Percentiles rank a stretch among this genome's conserved stretches.
phyloP scores from a whole-genome alignment of 1,140 invertebrate species.

The Papilio polytes region DNA sequence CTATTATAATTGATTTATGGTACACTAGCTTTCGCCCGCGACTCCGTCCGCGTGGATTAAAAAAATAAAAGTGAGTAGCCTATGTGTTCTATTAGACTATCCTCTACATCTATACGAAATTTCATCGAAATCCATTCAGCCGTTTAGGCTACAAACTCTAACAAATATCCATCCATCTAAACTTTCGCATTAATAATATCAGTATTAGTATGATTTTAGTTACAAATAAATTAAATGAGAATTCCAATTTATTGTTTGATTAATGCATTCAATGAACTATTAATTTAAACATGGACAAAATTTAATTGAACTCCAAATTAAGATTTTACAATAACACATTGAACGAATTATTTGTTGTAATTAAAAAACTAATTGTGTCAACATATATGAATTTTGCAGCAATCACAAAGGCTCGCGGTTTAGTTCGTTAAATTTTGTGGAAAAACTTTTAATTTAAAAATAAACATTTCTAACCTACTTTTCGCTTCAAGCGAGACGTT shows the following conservation, averaged over 20 bases:
- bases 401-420: background rate
- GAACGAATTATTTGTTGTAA: background rate
- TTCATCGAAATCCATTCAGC: too few species aligned
- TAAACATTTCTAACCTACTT: conserved; percentile 3
- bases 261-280: background rate
- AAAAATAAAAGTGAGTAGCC: too few species aligned
- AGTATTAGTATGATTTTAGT: too few species aligned
- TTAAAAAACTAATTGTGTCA: background rate
- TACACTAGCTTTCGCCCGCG: too few species aligned
- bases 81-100: too few species aligned
- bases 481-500: background rate
- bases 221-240: background rate
- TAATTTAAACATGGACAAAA: background rate
- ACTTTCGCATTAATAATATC: too few species aligned
- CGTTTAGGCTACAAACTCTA: too few species aligned
- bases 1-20: too few species aligned
- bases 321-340: background rate
- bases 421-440: background rate
- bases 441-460: background rate
- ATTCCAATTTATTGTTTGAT: background rate
- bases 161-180: too few species aligned
- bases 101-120: too few species aligned
- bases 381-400: background rate
- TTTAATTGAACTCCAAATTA: background rate
- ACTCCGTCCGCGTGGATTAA: too few species aligned